Evolutionary conservation across 2,113 vertebrate genomes (phyloP), one percentile per base, ranked within the genome.

Genomic region (Maccullochella peelii): DNA sequence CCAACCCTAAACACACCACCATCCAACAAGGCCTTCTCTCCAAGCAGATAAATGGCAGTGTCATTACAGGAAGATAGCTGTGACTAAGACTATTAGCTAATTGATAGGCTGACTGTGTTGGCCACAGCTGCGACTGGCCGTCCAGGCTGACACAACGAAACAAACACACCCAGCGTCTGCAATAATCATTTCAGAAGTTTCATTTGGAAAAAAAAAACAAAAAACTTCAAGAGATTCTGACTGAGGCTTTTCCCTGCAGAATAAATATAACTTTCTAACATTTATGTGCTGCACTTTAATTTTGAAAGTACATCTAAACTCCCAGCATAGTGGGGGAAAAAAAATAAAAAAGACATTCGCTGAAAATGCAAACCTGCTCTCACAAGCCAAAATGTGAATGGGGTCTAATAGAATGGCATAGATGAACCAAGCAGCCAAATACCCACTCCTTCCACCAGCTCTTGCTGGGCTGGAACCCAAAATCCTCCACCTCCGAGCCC

Each of bases 81-180:
- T 89, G 85, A 91, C 85, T 82, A 77, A 89, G 83, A 80, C 92
- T 82, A 86, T 94, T 92, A 91, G 91, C 80, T 93, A 93, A 93
- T 91, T 93, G 90, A 91, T 87, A 79, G 86, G 36, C 63, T 70
- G 82, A 84, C 44, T 84, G 71, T 77, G 69, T 84, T 77, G 78
- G 89, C 79, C 58, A 11, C 55, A 21, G 62, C 42, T 16, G 68
- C 38, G 27, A 73, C 61, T 27, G 68, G 77, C 49, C 63, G 11
- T 77, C 54, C 30, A 40, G 59, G 73, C 90, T 88, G 85, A 88
- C 85, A 79, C 79, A 67, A 88, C 88, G 85, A 76, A 89, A 84
- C 36, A 2, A 62, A 80, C 57, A 63, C 75, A 15, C 16, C 21
- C 71, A 6, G 38, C 61, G 59, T 54, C 70, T 65, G 77, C 62